Percentiles rank a stretch among this genome's conserved stretches.
phyloP scores from a whole-genome alignment of 2,797 vertebrate species.

The Paratrypauchen microcephalus region DNA sequence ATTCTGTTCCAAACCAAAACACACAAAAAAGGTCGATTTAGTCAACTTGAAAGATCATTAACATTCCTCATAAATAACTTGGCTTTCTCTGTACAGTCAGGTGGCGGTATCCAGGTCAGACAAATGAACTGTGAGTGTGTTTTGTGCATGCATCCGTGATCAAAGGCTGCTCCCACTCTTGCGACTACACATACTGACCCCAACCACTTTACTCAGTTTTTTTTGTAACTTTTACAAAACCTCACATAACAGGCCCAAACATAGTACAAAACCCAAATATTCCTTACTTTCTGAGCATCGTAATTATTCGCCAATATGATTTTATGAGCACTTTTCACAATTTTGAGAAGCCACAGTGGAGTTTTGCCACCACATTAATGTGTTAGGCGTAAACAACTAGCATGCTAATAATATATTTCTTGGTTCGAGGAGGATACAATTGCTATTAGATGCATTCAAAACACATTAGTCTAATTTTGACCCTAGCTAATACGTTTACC shows the following conservation, averaged over 20 bases:
- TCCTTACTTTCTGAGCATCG: too few species aligned
- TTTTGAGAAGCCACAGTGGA: too few species aligned
- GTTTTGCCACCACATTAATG: too few species aligned
- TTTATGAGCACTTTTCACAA: too few species aligned
- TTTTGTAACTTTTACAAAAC: constrained; percentile 28
- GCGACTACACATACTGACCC: constrained; percentile 52
- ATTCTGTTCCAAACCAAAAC: too few species aligned
- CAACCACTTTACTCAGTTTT: constrained; percentile 35
- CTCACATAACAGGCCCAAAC: constrained; percentile 30
- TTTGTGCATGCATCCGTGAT: too few species aligned
- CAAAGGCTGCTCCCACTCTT: constrained; percentile 11
- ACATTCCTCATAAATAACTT: neutral
- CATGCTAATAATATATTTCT: too few species aligned
- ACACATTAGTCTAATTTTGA: too few species aligned
- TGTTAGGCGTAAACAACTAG: too few species aligned
- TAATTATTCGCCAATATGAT: neutral
- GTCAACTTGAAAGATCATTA: neutral
- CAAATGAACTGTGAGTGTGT: constrained; percentile 47
- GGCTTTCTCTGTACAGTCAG: neutral
- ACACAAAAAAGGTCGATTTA: neutral
- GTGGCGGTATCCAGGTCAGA: constrained; percentile 46
- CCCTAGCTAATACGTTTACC: too few species aligned
- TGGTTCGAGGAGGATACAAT: too few species aligned
- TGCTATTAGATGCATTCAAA: too few species aligned
- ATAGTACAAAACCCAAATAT: constrained; percentile 26